phyloP scores from a whole-genome alignment of 2,888 invertebrate species.

The Listrodromus nycthemerus region DNA sequence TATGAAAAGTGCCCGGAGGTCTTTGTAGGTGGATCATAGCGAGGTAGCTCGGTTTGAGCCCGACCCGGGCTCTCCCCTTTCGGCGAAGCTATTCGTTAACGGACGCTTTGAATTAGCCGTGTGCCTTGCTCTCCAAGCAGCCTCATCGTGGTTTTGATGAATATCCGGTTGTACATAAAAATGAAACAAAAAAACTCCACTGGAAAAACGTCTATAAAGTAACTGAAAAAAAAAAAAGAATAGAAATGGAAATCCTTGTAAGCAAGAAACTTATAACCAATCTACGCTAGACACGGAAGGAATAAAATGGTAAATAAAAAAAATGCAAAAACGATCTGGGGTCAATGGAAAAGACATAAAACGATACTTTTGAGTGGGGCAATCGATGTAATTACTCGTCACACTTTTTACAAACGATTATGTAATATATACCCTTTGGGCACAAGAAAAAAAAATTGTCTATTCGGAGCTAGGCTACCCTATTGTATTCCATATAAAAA shows the following conservation, averaged over 20 bases:
- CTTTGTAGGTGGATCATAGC: slow-evolving; percentile 44
- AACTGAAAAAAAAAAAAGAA: slow-evolving; percentile 11
- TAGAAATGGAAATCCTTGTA: background rate
- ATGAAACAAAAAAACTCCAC: slow-evolving; percentile 14
- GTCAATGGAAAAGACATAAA: background rate
- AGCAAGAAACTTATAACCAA: slow-evolving; percentile 17
- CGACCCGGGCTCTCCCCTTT: slow-evolving; percentile 13
- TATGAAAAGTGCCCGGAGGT: slow-evolving; percentile 38
- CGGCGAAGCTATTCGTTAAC: slow-evolving; percentile 44
- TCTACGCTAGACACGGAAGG: background rate
- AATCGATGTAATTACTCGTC: slow-evolving; percentile 22
- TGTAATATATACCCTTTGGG: slow-evolving; percentile 54
- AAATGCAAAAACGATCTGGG: background rate
- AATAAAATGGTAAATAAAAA: background rate
- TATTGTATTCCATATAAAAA: slow-evolving; percentile 46
- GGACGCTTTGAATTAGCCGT: slow-evolving; percentile 75
- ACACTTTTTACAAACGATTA: slow-evolving; percentile 49
- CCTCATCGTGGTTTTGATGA: slow-evolving; percentile 63
- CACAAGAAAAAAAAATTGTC: slow-evolving; percentile 47
- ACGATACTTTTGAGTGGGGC: slow-evolving; percentile 8
- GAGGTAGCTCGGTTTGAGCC: slow-evolving; percentile 39
- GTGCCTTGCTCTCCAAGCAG: slow-evolving; percentile 78
- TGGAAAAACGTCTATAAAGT: slow-evolving; percentile 8
- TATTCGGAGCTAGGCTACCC: slow-evolving; percentile 45
- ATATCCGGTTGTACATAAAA: slow-evolving; percentile 66